Percentiles rank a stretch among this genome's conserved stretches.
Evolutionary conservation across 2,113 vertebrate genomes (phyloP).

Genomic region (Melanerpes aurifrons): DNA sequence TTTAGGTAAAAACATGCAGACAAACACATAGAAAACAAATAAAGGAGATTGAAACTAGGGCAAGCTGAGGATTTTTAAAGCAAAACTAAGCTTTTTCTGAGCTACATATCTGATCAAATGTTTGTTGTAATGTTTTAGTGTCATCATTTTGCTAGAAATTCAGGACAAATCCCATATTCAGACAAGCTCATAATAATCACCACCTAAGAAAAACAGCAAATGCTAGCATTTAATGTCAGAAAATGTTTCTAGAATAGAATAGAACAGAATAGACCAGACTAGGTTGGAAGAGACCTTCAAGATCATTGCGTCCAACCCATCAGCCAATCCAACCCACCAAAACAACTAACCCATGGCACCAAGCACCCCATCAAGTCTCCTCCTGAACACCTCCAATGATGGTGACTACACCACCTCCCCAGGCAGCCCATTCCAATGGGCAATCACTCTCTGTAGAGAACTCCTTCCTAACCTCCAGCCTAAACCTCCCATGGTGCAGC

Average conservation of each 20-base stretch:
- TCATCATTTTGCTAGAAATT: slow-evolving; percentile 23
- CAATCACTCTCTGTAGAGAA: too few relatives aligned
- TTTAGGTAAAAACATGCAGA: neutral
- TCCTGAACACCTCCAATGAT: too few relatives aligned
- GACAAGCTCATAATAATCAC: neutral
- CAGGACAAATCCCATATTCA: neutral
- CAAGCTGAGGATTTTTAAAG: neutral
- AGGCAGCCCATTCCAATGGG: too few relatives aligned
- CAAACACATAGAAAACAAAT: neutral
- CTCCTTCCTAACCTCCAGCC: too few relatives aligned
- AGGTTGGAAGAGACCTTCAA: too few relatives aligned
- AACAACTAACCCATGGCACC: too few relatives aligned
- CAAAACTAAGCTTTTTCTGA: neutral
- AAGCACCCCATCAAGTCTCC: too few relatives aligned
- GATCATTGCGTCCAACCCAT: too few relatives aligned
- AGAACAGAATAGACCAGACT: too few relatives aligned
- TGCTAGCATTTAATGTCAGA: neutral
- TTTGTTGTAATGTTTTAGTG: neutral
- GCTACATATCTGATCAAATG: neutral
- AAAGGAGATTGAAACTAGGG: neutral
- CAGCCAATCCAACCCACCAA: too few relatives aligned
- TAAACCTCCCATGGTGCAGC: too few relatives aligned
- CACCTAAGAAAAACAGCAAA: neutral
- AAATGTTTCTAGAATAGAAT: neutral
- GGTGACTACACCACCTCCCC: too few relatives aligned